Evolutionary conservation across 2,797 vertebrate species (phyloP).

Genomic region (Todus mexicanus): DNA sequence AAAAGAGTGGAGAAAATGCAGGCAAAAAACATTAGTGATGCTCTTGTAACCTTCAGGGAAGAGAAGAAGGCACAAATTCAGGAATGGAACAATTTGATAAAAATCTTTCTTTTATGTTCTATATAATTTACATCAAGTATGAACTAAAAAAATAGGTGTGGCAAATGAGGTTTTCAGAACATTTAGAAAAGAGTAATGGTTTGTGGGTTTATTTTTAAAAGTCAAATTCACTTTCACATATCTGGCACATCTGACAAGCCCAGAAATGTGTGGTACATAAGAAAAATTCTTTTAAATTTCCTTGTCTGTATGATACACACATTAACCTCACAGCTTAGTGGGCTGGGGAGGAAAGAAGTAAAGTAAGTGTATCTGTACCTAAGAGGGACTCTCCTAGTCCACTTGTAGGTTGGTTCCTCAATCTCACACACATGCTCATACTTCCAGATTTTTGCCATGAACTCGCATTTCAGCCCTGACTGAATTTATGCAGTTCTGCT

Average conservation of each 20-base stretch:
- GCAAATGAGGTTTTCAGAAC: not conserved
- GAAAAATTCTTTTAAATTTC: not conserved
- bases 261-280: rapidly evolving
- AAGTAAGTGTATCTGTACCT: not conserved
- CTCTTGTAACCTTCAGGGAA: not conserved
- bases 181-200: not conserved
- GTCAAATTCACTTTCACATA: not conserved
- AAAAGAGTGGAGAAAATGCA: not conserved
- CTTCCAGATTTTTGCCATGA: not conserved
- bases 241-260: not conserved
- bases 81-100: not conserved
- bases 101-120: not conserved
- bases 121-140: not conserved
- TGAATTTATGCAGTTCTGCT: not conserved
- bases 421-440: not conserved
- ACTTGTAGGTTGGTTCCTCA: not conserved
- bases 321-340: not conserved
- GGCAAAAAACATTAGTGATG: not conserved
- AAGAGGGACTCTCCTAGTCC: not conserved
- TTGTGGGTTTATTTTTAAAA: not conserved
- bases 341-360: not conserved
- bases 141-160: not conserved
- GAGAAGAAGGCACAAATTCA: not conserved
- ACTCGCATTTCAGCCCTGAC: not conserved
- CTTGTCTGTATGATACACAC: not conserved